A percentile compares a stretch with the other conserved stretches of the same genome.
Conservation (phyloP, 2,888 invertebrate genomes). For the Tridacna gigas region DNA sequence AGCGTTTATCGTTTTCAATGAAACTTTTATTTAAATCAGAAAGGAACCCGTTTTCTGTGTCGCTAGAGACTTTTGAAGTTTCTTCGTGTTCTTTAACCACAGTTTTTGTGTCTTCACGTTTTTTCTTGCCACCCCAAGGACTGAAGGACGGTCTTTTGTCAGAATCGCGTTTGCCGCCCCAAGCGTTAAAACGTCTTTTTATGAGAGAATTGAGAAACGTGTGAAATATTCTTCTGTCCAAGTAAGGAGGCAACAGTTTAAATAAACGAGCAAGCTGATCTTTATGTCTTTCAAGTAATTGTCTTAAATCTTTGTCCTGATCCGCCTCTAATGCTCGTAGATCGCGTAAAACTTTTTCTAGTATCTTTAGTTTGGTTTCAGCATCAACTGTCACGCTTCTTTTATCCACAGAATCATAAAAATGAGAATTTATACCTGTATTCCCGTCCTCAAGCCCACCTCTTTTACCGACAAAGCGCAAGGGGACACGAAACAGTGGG, state of each 20-base stretch:
- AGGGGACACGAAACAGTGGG: not conserved
- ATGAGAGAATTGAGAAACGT: conserved; percentile 21
- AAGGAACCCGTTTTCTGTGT: not conserved
- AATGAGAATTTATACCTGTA: not conserved
- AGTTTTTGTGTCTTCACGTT: conserved; percentile 2
- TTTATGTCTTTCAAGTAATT: not conserved
- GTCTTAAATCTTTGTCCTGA: conserved; percentile 15
- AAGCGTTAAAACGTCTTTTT: conserved; percentile 25
- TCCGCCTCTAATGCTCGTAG: not conserved
- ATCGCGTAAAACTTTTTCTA: conserved; percentile 1
- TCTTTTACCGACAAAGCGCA: conserved; percentile 11
- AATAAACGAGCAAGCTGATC: not conserved
- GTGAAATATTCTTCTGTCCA: conserved; percentile 7
- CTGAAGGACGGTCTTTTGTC: conserved; percentile 36
- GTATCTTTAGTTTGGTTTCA: conserved; percentile 1
- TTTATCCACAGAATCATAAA: not conserved
- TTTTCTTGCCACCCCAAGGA: conserved; percentile 48
- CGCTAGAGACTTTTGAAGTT: not conserved
- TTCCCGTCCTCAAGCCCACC: not conserved
- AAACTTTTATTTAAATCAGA: not conserved
- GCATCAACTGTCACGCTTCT: not conserved
- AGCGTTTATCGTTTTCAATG: not conserved
- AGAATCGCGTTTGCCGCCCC: conserved; percentile 22
- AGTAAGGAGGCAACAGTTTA: not conserved
- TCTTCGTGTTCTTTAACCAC: not conserved